phyloP scores from a whole-genome alignment of 2,797 vertebrate species.

The Hephaestus fuliginosus region DNA sequence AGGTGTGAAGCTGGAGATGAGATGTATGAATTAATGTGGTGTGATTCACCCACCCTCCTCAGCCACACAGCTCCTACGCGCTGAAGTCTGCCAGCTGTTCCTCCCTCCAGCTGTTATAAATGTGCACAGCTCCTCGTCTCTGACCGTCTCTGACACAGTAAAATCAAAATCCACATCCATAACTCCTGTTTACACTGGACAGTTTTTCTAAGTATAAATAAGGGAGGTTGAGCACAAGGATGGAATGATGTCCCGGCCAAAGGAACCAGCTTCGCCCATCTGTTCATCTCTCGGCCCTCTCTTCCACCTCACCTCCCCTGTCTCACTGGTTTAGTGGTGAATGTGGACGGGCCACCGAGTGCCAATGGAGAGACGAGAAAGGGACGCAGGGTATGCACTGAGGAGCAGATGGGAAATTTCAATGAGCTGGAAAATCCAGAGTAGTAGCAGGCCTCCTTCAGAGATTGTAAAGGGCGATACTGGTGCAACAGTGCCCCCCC shows the following conservation, averaged over 20 bases:
- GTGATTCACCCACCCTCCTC: conserved; percentile 45
- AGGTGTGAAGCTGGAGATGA: conserved; percentile 33
- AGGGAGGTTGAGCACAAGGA: conserved; percentile 5
- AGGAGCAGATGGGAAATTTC: conserved; percentile 72
- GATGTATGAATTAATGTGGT: conserved; percentile 41
- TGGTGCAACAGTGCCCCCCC: conserved; percentile 57
- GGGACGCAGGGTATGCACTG: conserved; percentile 16
- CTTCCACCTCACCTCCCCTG: conserved; percentile 75
- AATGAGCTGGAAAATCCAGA: conserved; percentile 70
- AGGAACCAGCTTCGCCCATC: conserved; percentile 65
- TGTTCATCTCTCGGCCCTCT: conserved; percentile 51
- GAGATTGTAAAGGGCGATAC: background rate
- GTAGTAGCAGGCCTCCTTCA: conserved; percentile 13
- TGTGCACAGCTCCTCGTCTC: background rate
- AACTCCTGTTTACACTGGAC: background rate
- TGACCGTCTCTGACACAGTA: conserved; percentile 1
- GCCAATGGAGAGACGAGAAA: conserved; percentile 37
- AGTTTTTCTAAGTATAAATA: conserved; percentile 10
- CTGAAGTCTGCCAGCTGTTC: conserved; percentile 30
- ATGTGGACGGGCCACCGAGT: conserved; percentile 44
- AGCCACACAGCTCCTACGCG: conserved; percentile 21
- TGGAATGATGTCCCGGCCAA: conserved; percentile 38
- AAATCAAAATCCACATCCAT: background rate
- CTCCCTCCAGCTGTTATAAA: conserved; percentile 24
- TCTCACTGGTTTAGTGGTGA: conserved; percentile 66